A percentile compares a stretch with the other conserved stretches of the same genome.
phyloP scores from a whole-genome alignment of 2,888 invertebrate species.

The Hedya salicella region DNA sequence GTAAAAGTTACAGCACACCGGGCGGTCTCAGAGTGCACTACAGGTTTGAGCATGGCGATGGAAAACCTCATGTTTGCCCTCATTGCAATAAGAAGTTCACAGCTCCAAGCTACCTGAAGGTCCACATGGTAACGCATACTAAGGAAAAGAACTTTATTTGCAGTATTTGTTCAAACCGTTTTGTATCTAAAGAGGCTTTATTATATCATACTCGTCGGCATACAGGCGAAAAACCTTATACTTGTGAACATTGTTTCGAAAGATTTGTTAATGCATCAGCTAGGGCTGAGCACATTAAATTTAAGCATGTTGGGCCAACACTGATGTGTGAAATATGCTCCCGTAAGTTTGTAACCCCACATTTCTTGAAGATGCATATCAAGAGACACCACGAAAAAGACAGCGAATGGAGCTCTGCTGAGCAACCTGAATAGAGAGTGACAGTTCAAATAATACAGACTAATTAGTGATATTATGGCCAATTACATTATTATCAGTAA shows the following conservation, averaged over 20 bases:
- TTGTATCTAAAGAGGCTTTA: slow-evolving; percentile 77
- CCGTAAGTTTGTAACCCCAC: slow-evolving; percentile 72
- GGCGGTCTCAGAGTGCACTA: slow-evolving; percentile 74
- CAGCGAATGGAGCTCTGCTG: slow-evolving; percentile 62
- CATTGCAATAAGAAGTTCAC: slow-evolving; percentile 74
- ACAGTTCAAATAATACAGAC: no score
- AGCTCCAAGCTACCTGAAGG: slow-evolving; percentile 75
- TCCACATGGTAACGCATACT: slow-evolving; percentile 75
- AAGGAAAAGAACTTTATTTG: slow-evolving; percentile 76
- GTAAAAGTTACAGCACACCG: slow-evolving; percentile 71
- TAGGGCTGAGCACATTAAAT: slow-evolving; percentile 76
- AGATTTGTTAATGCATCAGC: slow-evolving; percentile 77
- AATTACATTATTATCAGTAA: no score
- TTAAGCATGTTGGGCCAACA: slow-evolving; percentile 73
- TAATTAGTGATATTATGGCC: no score
- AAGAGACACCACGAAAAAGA: slow-evolving; percentile 72
- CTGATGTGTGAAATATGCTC: slow-evolving; percentile 73
- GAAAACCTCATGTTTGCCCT: slow-evolving; percentile 69
- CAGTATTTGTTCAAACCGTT: slow-evolving; percentile 65
- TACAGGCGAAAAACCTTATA: slow-evolving; percentile 77
- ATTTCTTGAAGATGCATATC: slow-evolving; percentile 71
- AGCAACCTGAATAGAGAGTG: slow-evolving; percentile 46
- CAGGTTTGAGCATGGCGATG: slow-evolving; percentile 73
- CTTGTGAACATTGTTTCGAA: slow-evolving; percentile 69
- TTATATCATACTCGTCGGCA: slow-evolving; percentile 75